Conservation (phyloP, 2,113 vertebrate species). For the Pachycephala philippinensis region DNA sequence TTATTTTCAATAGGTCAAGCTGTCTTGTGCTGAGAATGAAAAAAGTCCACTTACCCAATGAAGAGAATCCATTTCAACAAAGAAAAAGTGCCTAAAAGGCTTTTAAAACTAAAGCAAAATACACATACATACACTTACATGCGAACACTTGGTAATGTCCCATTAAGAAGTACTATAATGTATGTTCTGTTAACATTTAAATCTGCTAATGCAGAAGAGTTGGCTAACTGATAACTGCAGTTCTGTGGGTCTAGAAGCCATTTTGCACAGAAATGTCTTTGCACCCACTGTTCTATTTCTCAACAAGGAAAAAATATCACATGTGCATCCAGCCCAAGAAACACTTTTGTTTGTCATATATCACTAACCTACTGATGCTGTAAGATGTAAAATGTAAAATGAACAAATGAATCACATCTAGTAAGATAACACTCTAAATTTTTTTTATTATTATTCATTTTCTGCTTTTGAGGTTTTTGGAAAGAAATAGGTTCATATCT, state of each 20-base stretch:
- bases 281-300: neutral
- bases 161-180: neutral
- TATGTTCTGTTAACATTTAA: neutral
- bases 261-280: neutral
- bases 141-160: neutral
- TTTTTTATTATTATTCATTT: fast-evolving
- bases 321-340: neutral
- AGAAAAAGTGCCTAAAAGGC: neutral
- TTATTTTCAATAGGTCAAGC: neutral
- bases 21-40: neutral
- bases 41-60: neutral
- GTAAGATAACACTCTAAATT: neutral
- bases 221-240: neutral
- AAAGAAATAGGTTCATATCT: neutral
- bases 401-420: neutral
- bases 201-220: neutral
- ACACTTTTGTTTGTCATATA: neutral
- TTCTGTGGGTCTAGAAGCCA: neutral
- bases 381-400: neutral
- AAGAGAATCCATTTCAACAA: neutral
- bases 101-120: neutral
- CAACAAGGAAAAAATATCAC: neutral
- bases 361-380: neutral
- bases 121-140: neutral
- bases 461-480: neutral